Conservation (phyloP, 2,797 vertebrate genomes). For the Mus caroli region DNA sequence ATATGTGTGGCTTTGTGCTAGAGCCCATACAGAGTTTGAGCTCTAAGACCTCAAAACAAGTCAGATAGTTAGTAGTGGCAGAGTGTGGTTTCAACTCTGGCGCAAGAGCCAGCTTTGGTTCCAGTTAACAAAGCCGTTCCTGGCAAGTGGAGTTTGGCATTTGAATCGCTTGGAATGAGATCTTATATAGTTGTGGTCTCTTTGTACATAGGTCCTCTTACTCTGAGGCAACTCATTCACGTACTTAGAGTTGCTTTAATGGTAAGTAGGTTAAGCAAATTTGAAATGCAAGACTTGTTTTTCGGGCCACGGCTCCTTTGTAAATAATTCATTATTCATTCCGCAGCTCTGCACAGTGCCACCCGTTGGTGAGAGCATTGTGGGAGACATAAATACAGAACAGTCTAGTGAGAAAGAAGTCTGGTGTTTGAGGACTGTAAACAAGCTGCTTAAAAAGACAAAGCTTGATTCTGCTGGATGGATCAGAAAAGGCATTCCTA, state of each 20-base stretch:
- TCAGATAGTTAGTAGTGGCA: not conserved
- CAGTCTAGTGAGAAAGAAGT: conserved; percentile 46
- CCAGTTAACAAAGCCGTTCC: conserved; percentile 58
- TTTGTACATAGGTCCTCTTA: conserved; percentile 51
- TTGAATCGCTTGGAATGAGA: conserved; percentile 59
- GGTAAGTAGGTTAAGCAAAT: conserved; percentile 77
- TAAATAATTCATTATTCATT: conserved; percentile 83
- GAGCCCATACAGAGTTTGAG: not conserved
- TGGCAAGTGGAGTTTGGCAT: conserved; percentile 52
- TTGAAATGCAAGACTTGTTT: conserved; percentile 79
- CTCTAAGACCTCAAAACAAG: not conserved
- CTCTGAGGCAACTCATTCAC: conserved; percentile 65
- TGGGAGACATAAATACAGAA: conserved; percentile 68
- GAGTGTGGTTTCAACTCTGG: conserved; percentile 30
- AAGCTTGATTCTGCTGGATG: conserved; percentile 37
- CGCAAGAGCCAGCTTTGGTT: conserved; percentile 27
- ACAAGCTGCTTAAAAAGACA: conserved; percentile 60
- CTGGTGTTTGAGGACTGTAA: conserved; percentile 27
- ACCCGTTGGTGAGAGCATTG: conserved; percentile 47
- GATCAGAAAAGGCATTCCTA: conserved; percentile 26
- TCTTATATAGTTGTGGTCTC: conserved; percentile 69
- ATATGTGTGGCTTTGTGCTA: not conserved
- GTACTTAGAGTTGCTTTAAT: conserved; percentile 73
- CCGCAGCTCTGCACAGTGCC: conserved; percentile 25
- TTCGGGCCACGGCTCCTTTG: conserved; percentile 64